Evolutionary conservation across 2,888 invertebrate genomes (phyloP), one percentile per base, ranked within the genome.

Genomic region (Taphrorychus bicolor): DNA sequence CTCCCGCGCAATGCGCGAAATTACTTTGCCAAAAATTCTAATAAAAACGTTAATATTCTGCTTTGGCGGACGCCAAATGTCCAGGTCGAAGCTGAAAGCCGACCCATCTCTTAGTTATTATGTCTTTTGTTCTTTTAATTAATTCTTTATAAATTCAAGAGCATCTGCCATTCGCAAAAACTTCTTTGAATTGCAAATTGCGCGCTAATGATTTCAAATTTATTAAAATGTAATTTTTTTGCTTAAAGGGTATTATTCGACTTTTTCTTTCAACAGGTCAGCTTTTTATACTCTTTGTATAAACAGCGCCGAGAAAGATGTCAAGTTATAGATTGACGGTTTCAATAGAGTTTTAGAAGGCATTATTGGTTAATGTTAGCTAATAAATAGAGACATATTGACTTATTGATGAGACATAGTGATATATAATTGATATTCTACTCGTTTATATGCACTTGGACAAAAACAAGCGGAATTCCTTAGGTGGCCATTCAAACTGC

Each of bases 81-180:
- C 11, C 11, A 7, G 11, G 9, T 7, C 32, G 32, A 45, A 2
- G 45, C 16, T 16, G n/a, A n/a, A 45, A 7, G 45, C 2, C 45
- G 45, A 14, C 7, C 1, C 5, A 5, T 45, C 45, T 17, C 14
- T 5, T 45, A 45, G 14, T 45, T 45, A 5, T 45, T 16, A 45
- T 45, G 45, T 45, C 45, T 7, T 45, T 45, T 45, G 45, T 45
- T 45, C 45, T 45, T 45, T 45, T 45, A 45, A 45, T 14, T 5
- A 32, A 32, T 32, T 32, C 32, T 32, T 32, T 32, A 32, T 32
- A 14, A 45, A 45, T 45, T 14, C 45, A 14, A 45, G 11, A 45
- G 45, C 45, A 45, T 45, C 45, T 45, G 45, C 45, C 45, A 16
- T 16, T 45, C 5, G 2, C 45, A 45, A 45, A 45, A 45, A 45